Conservation (phyloP, 2,113 vertebrate genomes). For the Entomyzon cyanotis region DNA sequence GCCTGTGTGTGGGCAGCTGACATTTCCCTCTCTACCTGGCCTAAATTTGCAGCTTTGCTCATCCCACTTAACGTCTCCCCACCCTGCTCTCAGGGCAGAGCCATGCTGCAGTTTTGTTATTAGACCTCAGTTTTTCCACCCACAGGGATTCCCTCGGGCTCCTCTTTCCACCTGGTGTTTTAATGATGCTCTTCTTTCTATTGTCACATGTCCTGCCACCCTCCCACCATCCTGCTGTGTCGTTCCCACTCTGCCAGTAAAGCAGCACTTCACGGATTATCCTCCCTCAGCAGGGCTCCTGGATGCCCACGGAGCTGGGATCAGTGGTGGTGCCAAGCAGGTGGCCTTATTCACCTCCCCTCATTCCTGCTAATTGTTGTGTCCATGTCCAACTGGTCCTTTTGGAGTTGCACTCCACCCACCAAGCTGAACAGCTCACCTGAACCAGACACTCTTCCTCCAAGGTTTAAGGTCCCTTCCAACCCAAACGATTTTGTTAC, state of each 20-base stretch:
- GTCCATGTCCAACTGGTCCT: neutral
- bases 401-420: neutral
- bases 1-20: neutral
- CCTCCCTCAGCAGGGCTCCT: neutral
- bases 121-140: neutral
- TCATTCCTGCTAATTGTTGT: rapidly evolving
- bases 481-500: neutral
- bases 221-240: neutral
- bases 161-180: neutral
- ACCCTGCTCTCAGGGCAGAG: neutral
- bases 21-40: neutral
- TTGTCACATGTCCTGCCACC: neutral
- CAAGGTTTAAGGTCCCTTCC: neutral
- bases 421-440: neutral
- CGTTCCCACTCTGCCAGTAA: rapidly evolving
- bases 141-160: neutral
- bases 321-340: neutral
- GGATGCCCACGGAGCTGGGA: neutral
- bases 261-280: neutral
- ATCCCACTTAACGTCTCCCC: neutral
- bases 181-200: neutral
- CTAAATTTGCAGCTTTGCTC: neutral
- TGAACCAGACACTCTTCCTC: neutral
- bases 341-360: neutral
- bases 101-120: neutral